Conservation (phyloP, 2,113 vertebrate species). For the Dromas ardeola region DNA sequence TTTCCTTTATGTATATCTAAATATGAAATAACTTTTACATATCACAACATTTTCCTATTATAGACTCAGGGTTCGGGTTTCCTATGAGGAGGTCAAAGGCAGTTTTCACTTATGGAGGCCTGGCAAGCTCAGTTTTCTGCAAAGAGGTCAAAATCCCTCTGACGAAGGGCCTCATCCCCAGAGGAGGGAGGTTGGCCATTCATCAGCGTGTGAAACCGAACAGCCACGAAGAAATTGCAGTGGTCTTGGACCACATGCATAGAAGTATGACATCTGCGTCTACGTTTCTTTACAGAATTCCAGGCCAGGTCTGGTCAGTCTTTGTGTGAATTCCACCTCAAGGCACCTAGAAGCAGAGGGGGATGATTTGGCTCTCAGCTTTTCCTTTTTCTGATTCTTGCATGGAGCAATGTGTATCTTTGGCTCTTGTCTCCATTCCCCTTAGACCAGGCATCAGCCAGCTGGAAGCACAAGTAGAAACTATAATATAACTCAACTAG, state of each 20-base stretch:
- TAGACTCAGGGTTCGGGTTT: not conserved
- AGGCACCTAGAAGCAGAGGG: not conserved
- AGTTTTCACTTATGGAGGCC: not conserved
- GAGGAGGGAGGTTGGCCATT: not conserved
- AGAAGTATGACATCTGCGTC: not conserved
- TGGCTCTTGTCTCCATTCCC: not conserved
- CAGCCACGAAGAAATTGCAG: not conserved
- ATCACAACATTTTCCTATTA: not conserved
- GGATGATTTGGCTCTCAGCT: not conserved
- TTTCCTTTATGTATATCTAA: not conserved
- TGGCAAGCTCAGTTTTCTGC: not conserved
- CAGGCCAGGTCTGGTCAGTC: not conserved
- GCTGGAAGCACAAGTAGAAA: conserved; percentile 47
- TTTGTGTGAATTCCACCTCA: not conserved
- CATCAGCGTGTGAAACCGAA: not conserved
- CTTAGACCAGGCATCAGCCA: conserved; percentile 2
- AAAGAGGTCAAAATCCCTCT: not conserved
- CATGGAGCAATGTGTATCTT: conserved; percentile 19
- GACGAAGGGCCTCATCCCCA: not conserved
- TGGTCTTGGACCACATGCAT: not conserved
- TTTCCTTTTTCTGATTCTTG: not conserved
- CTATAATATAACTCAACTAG: not conserved
- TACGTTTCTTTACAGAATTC: not conserved
- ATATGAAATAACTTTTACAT: not conserved
- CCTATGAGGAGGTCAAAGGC: not conserved